Percentiles rank a stretch among this genome's conserved stretches.
These are phyloP conservation scores for Musca domestica DNA, from an alignment of 1,140 invertebrate species.

Conservation along the genomic window DNA sequence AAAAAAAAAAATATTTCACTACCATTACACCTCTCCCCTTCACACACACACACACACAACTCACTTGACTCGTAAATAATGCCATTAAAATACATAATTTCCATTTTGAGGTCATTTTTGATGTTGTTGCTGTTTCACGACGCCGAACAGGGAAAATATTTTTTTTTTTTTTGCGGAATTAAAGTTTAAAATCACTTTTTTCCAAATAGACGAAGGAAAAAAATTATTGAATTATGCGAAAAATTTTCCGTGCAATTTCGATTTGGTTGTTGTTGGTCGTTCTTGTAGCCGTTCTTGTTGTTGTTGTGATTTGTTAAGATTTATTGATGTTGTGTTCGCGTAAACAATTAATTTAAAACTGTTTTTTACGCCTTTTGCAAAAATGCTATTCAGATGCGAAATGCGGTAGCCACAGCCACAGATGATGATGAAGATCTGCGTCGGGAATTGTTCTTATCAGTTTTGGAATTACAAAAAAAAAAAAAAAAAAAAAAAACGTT, in stretches of 20 bases:
- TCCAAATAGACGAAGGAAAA: no score
- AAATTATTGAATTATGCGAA: background rate
- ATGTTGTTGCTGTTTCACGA: no score
- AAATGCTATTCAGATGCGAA: background rate
- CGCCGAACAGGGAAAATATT: no score
- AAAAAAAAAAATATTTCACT: no score
- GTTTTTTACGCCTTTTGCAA: background rate
- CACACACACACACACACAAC: background rate
- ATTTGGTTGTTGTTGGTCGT: background rate
- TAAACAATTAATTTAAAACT: constrained; percentile 19
- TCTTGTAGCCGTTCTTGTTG: background rate
- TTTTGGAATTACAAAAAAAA: no score
- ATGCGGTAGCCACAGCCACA: no score
- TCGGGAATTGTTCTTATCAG: no score
- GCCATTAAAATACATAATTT: constrained; percentile 11
- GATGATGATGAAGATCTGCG: no score
- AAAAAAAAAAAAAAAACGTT: background rate
- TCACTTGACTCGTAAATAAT: constrained; percentile 16
- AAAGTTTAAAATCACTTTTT: no score
- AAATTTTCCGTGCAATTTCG: background rate
- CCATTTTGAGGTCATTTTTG: constrained; percentile 1
- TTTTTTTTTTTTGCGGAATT: no score
- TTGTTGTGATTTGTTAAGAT: background rate
- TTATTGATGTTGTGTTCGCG: background rate
- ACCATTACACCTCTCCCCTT: no score